Base-by-base conservation (phyloP, 2,797 vertebrate species). In the Anabas testudineus region DNA sequence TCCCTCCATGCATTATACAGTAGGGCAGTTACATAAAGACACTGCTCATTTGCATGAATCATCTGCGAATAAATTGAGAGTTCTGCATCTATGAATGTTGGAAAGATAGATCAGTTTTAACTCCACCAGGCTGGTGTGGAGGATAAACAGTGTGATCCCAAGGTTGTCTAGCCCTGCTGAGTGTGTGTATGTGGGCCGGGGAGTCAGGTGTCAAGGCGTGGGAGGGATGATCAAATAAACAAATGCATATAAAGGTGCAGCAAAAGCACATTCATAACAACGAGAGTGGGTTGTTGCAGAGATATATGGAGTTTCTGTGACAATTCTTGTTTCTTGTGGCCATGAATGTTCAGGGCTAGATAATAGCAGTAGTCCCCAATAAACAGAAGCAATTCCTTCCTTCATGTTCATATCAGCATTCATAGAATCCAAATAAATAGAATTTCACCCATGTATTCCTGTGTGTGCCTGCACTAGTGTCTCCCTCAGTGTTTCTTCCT, bases 1-100 rank as follows among this genome's bases (percentile, higher is more conserved):
- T 13, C 22, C 52, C 46, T 70, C 49, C 71, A 60, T 82, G 49
- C 70, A 77, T 86, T 66, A 77, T 69, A 56, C 56, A 85, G 74
- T 3, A 64, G 80, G 22, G 8, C 63, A 10, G 71, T 83, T 88
- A 83, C 63, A 63, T 82, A 82, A 90, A 76, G 57, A 54, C 5
- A 0, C 63, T 18, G 10, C 61, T 80, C 57, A 63, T 83, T 69
- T 81, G 60, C 79, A 81, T 84, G 34, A 54, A 36, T 56, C 30
- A 9, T 49, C 41, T 3, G 62, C 8, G 45, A 62, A 65, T 62
- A 68, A 39, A 80, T 55, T 18, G 21, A 77, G 41, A 63, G 41
- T 59, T 26, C 41, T 32, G 54, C 60, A 48, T 34, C 16, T 55
- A 21, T 57, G 54, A 76, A 71, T 61, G 55, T 30, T 43, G 32